Base-by-base conservation (phyloP, 2,113 vertebrate genomes). In the Donacobius atricapilla region DNA sequence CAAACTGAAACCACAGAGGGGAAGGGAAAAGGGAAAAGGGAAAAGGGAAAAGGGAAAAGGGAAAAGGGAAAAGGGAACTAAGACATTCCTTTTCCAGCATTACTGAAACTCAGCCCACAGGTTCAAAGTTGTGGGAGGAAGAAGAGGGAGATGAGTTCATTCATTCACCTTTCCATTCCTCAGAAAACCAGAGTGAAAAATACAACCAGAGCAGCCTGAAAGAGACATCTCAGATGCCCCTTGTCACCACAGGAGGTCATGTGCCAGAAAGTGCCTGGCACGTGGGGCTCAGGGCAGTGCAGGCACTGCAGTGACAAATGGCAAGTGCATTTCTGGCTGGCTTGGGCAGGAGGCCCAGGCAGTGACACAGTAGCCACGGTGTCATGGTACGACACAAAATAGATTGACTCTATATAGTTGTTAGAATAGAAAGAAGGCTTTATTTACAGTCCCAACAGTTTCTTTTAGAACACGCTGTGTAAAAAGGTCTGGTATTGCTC, bases 171-270 rank as follows among this genome's bases (percentile, higher is more conserved):
- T 48, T 27, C 20, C 4, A 19, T 90, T 65, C 76, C 72, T 45
- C 24, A 54, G 80, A 50, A 94, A 81, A 68, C 24, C 3, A 42
- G 44, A 71, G 65, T 2, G n/a, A 58, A 53, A 93, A 90, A 22
- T 0, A 50, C 60, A 37, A 10, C 37, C 28, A 9, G 2, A 2
- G 57, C 42, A 61, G 21, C 2, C 47, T 1, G 2, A 71, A 72
- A 37, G 37, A 44, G 57, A 5, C 3, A 1, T 45, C 80, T 87
- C 60, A n/a, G 54, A 4, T 47, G 68, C 87, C 54, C 23, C 3
- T 1, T 37, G 50, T 54, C 8, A 2, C 24, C 2, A 0, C 3
- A 3, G 64, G 50, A 70, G 35, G 69, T 47, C 81, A 15, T 1
- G 30, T 47, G 76, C 8, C 72, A 48, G 51, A 5, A 69, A 60